These are phyloP conservation scores for Bursaphelenchus okinawaensis DNA, from an alignment of 2,888 invertebrate species.

Conservation along the genomic window DNA sequence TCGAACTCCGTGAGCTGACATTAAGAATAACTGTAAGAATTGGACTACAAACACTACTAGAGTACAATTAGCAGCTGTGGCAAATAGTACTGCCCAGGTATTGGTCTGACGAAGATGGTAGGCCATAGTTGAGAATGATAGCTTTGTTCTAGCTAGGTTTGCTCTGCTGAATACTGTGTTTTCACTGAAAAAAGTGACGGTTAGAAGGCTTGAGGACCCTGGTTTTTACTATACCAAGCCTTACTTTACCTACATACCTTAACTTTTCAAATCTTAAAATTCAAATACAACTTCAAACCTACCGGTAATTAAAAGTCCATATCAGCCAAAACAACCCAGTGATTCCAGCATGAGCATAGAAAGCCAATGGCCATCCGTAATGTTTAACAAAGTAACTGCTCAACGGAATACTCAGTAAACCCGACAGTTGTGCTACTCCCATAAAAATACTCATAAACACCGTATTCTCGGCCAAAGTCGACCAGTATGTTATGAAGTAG, in stretches of 20 bases:
- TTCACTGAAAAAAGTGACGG: background rate
- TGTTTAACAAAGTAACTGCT: background rate
- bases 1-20: background rate
- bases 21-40: background rate
- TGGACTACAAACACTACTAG: background rate
- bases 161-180: background rate
- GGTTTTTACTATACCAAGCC: too few species aligned
- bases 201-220: too few species aligned
- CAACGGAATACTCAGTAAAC: background rate
- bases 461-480: background rate
- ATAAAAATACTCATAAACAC: background rate
- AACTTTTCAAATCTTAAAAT: too few species aligned
- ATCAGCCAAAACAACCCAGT: background rate
- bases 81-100: background rate
- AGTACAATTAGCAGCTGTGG: background rate
- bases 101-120: background rate
- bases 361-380: background rate
- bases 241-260: too few species aligned
- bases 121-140: background rate
- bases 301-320: background rate
- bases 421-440: background rate
- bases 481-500: background rate
- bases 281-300: background rate
- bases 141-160: background rate
- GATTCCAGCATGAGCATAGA: background rate